Conservation (phyloP, 2,888 invertebrate genomes). For the Thymelicus sylvestris region DNA sequence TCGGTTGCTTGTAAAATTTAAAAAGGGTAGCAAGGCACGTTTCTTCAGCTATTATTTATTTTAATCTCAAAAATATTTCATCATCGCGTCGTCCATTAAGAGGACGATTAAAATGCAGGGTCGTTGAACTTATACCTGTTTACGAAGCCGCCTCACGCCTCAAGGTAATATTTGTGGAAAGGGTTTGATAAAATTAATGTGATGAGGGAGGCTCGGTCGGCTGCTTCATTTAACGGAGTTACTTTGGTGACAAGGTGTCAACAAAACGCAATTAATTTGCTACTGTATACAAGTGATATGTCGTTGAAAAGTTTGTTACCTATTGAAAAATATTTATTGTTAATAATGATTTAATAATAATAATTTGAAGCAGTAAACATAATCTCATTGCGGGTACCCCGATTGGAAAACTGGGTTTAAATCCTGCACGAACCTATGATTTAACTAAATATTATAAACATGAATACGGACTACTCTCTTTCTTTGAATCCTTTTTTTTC, state of each 20-base stretch:
- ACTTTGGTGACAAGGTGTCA: constrained; percentile 28
- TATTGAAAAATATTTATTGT: no score
- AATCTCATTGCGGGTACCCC: no score
- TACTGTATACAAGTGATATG: constrained; percentile 17
- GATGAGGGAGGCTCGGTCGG: constrained; percentile 20
- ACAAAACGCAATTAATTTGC: constrained; percentile 29
- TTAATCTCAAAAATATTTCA: constrained; percentile 10
- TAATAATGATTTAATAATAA: no score
- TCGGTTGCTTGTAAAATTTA: neutral
- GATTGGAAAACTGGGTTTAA: no score
- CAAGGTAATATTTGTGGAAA: constrained; percentile 28
- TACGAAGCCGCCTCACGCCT: constrained; percentile 21
- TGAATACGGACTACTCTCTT: no score
- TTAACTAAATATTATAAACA: no score
- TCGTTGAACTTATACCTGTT: constrained; percentile 21
- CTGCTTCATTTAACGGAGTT: constrained; percentile 29
- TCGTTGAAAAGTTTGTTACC: neutral
- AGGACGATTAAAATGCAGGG: constrained; percentile 10
- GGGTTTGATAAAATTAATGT: constrained; percentile 37
- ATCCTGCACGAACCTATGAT: no score
- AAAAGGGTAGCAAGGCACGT: neutral
- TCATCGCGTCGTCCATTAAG: neutral
- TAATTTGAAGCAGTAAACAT: no score
- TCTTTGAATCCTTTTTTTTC: no score
- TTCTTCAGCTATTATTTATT: neutral